Percentiles rank a stretch among this genome's conserved stretches.
These are phyloP conservation scores for Erebia epiphron DNA, from an alignment of 2,888 invertebrate genomes.

Conservation along the genomic window DNA sequence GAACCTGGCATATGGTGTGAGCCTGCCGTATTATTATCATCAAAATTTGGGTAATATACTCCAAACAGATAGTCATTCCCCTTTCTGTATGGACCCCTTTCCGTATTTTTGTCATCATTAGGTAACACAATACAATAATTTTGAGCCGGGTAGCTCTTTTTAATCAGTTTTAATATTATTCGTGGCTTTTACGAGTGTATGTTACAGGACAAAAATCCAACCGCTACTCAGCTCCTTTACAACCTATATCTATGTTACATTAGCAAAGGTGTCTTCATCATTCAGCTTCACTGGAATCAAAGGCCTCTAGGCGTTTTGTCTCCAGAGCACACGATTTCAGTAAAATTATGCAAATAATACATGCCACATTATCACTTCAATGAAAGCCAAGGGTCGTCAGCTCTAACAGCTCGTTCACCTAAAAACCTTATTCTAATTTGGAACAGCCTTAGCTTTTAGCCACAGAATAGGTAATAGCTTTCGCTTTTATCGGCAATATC, in stretches of 20 bases:
- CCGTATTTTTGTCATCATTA: conserved; percentile 31
- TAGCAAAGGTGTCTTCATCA: too few relatives aligned
- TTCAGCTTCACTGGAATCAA: too few relatives aligned
- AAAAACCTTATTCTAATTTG: background rate
- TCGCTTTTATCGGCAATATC: background rate
- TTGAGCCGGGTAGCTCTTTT: background rate
- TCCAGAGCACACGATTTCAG: too few relatives aligned
- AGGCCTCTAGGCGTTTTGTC: too few relatives aligned
- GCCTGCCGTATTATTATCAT: conserved; percentile 34
- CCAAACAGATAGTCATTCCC: conserved; percentile 75
- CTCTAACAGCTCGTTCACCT: background rate
- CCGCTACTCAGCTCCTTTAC: too few relatives aligned
- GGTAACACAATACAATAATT: background rate
- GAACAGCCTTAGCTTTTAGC: background rate
- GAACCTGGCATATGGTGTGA: conserved; percentile 59
- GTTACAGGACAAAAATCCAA: too few relatives aligned
- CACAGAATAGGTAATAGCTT: background rate
- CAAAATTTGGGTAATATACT: conserved; percentile 68
- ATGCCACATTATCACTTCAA: too few relatives aligned
- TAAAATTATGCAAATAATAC: too few relatives aligned
- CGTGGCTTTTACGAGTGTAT: too few relatives aligned
- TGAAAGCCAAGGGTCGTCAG: background rate
- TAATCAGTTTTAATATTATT: too few relatives aligned
- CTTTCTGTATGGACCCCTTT: conserved; percentile 48
- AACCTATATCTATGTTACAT: too few relatives aligned